phyloP scores from a whole-genome alignment of 2,113 vertebrate genomes.

The Pelecanus crispus region DNA sequence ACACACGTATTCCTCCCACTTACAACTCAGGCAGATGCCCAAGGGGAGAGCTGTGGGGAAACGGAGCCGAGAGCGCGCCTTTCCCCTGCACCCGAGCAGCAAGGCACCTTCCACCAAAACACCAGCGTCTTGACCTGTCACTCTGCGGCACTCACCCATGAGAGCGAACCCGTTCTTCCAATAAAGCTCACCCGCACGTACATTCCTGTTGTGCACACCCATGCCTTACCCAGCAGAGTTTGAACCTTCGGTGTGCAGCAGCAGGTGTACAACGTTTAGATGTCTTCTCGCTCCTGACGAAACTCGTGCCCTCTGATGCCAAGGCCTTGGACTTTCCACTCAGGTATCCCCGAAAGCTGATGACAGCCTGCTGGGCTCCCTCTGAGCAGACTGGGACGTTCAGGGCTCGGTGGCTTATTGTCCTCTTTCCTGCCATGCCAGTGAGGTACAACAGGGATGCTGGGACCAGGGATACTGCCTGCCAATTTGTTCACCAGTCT shows the following conservation, averaged over 20 bases:
- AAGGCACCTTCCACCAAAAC: background rate
- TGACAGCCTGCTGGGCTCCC: background rate
- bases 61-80: accelerated
- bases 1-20: background rate
- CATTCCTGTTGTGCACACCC: background rate
- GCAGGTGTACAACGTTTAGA: too few relatives aligned
- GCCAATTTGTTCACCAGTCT: too few relatives aligned
- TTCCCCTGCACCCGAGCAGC: background rate
- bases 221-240: background rate
- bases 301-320: background rate
- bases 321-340: background rate
- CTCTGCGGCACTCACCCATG: background rate
- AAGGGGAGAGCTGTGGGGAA: background rate
- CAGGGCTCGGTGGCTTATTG: background rate
- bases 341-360: background rate
- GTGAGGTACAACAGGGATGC: background rate
- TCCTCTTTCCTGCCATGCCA: background rate
- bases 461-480: background rate
- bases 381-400: background rate
- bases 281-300: accelerated
- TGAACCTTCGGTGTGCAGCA: background rate
- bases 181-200: background rate
- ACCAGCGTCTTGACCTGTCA: background rate
- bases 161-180: background rate
- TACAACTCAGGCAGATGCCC: too few relatives aligned